These are phyloP conservation scores for Aplodontia rufa DNA, from an alignment of 2,113 vertebrate species.

Conservation along the genomic window DNA sequence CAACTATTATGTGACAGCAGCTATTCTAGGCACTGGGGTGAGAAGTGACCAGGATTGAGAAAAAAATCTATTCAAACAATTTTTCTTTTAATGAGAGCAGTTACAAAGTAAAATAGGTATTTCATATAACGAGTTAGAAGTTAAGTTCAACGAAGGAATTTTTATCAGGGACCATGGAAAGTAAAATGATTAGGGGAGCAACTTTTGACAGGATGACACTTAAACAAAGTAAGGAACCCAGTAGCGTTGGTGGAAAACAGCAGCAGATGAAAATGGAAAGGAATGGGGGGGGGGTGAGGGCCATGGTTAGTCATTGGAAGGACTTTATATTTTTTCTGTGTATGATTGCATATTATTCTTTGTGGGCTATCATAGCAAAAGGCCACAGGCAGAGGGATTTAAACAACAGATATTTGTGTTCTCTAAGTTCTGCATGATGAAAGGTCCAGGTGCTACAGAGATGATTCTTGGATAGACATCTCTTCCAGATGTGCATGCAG, in stretches of 20 bases:
- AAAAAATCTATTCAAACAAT: background rate
- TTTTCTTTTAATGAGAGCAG: background rate
- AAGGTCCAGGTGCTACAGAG: background rate
- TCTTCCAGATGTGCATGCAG: background rate
- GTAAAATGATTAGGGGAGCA: background rate
- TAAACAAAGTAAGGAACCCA: background rate
- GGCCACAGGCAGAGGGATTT: background rate
- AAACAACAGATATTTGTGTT: background rate
- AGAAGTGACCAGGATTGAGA: background rate
- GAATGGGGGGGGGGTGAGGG: background rate
- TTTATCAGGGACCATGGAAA: background rate
- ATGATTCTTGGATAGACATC: background rate
- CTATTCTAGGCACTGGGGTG: background rate
- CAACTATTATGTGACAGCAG: background rate
- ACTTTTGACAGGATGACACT: background rate
- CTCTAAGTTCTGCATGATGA: background rate
- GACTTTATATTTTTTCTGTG: background rate
- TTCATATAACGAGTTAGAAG: background rate
- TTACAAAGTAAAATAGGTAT: background rate
- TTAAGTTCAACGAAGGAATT: background rate
- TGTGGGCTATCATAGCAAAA: background rate
- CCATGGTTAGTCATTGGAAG: background rate
- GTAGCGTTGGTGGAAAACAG: background rate
- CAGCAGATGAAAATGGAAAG: background rate
- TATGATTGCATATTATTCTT: background rate